These are phyloP conservation scores for Andrena flavipes DNA, from an alignment of 2,888 invertebrate species.

Conservation along the genomic window DNA sequence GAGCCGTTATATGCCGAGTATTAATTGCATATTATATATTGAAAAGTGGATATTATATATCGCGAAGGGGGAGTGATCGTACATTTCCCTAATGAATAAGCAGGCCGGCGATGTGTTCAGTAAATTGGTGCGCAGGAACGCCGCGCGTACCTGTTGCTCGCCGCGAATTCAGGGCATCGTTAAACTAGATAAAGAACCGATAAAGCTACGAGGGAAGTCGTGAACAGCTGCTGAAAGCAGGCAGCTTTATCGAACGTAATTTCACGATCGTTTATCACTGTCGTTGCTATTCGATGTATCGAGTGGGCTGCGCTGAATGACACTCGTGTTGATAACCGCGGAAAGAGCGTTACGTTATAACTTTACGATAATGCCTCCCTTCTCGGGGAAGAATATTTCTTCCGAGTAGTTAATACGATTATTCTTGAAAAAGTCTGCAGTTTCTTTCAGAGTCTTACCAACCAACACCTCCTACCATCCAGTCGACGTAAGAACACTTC, in stretches of 20 bases:
- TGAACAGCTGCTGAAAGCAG: background rate
- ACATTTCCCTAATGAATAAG: conserved; percentile 10
- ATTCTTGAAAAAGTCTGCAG: too few species aligned
- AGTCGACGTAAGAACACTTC: too few species aligned
- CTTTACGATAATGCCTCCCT: background rate
- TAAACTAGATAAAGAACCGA: conserved; percentile 23
- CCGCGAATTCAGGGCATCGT: conserved; percentile 3
- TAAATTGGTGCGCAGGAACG: conserved; percentile 1
- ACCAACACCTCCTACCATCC: too few species aligned
- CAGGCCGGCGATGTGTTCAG: background rate
- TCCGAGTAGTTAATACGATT: too few species aligned
- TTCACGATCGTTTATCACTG: conserved; percentile 23
- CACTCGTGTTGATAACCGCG: background rate
- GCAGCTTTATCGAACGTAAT: background rate
- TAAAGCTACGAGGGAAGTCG: conserved; percentile 20
- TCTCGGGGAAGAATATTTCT: too few species aligned
- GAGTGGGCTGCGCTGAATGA: background rate
- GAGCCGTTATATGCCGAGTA: too few species aligned
- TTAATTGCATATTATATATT: background rate
- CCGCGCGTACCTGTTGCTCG: conserved; percentile 43
- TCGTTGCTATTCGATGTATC: background rate
- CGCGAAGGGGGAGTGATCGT: too few species aligned
- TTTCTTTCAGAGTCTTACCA: too few species aligned
- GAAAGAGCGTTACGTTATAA: background rate
- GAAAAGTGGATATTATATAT: background rate